Conservation (phyloP, 2,888 invertebrate species). For the Pseudoips prasinana region DNA sequence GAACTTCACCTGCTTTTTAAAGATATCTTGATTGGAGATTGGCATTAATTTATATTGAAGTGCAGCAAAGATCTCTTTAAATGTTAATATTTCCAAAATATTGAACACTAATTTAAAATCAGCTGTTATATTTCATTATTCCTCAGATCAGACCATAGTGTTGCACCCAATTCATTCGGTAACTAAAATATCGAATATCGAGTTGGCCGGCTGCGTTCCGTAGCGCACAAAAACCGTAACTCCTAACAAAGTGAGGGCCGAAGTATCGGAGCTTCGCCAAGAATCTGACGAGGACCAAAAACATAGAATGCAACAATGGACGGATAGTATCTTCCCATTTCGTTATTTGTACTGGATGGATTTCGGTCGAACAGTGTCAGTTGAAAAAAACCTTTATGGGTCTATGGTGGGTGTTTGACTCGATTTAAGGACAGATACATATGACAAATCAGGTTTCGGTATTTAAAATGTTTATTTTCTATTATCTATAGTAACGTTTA, state of each 20-base stretch:
- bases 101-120: too few relatives aligned
- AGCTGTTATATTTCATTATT: too few relatives aligned
- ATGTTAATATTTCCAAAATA: too few relatives aligned
- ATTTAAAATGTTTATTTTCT: too few relatives aligned
- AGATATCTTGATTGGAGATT: too few relatives aligned
- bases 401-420: slow-evolving; percentile 31
- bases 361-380: slow-evolving; percentile 29
- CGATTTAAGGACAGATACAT: slow-evolving; percentile 1
- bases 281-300: slow-evolving; percentile 54
- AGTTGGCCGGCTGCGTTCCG: slow-evolving; percentile 10
- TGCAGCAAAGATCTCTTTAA: too few relatives aligned
- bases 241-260: slow-evolving; percentile 14
- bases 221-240: slow-evolving; percentile 21
- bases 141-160: slow-evolving; percentile 8
- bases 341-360: slow-evolving; percentile 37
- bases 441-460: too few relatives aligned
- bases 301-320: slow-evolving; percentile 63
- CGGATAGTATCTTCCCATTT: slow-evolving; percentile 51
- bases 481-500: too few relatives aligned
- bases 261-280: slow-evolving; percentile 32
- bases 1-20: too few relatives aligned
- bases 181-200: slow-evolving; percentile 8
- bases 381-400: slow-evolving; percentile 36
- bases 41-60: too few relatives aligned
- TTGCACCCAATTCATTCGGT: slow-evolving; percentile 15